Conservation (phyloP, 2,888 invertebrate species). For the Watsonalla cultraria region DNA sequence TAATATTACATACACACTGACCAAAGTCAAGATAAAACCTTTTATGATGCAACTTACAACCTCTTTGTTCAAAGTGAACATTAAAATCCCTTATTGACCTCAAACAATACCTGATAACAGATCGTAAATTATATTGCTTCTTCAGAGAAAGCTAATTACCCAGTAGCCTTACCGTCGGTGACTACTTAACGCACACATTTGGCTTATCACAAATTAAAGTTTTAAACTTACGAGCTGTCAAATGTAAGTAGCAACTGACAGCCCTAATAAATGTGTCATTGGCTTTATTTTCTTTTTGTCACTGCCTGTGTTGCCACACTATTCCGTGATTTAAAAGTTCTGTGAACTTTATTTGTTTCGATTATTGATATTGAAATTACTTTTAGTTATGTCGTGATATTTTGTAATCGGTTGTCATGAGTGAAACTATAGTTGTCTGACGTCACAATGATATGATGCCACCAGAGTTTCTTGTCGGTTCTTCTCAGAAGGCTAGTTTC, state of each 20-base stretch:
- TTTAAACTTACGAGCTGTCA: conserved; percentile 69
- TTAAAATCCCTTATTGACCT: no score
- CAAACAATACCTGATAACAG: conserved; percentile 24
- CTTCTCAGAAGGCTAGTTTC: no score
- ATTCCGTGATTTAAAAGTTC: conserved; percentile 72
- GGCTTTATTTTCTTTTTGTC: conserved; percentile 50
- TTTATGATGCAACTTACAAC: neutral
- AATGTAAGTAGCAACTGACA: conserved; percentile 60
- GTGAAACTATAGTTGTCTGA: no score
- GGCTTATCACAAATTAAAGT: conserved; percentile 73
- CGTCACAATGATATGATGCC: no score
- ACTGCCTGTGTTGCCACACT: conserved; percentile 66
- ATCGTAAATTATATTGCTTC: conserved; percentile 16
- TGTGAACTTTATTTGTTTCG: conserved; percentile 75
- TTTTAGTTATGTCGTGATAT: no score
- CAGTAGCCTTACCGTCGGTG: conserved; percentile 57
- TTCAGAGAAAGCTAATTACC: conserved; percentile 59
- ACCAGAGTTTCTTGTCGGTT: no score
- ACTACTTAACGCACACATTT: conserved; percentile 49
- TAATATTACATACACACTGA: no score
- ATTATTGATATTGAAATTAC: conserved; percentile 21
- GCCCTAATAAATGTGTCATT: conserved; percentile 73
- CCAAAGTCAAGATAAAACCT: neutral
- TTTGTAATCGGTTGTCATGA: neutral
- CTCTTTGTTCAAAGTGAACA: neutral